Percentiles rank a stretch among this genome's conserved stretches.
phyloP scores from a whole-genome alignment of 35 echinoderm and acorn worm species.

The Apostichopus parvimensis region DNA sequence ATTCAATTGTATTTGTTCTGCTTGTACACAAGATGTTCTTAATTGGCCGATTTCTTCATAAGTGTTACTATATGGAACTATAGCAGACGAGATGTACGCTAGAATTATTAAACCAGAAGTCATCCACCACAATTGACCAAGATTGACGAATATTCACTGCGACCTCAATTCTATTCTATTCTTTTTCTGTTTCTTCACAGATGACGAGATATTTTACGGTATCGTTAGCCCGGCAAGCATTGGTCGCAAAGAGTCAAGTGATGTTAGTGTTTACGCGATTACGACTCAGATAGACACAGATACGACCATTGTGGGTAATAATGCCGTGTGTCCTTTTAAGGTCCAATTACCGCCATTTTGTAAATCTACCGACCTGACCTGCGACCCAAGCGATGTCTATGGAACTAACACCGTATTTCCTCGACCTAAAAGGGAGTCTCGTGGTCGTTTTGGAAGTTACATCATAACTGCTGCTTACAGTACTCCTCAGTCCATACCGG shows the following conservation, averaged over 20 bases:
- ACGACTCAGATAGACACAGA: not conserved
- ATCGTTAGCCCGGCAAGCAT: not conserved
- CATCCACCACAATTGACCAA: too few relatives aligned
- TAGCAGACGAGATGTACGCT: too few relatives aligned
- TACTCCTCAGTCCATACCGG: not conserved
- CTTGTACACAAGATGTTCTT: too few relatives aligned
- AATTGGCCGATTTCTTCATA: too few relatives aligned
- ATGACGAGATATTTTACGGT: conserved; percentile 12
- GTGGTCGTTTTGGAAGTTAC: conserved; percentile 21
- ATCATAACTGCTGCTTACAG: not conserved
- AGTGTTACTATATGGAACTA: too few relatives aligned
- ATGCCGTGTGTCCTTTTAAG: not conserved
- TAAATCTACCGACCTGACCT: not conserved
- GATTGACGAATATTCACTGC: not conserved
- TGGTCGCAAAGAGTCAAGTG: not conserved
- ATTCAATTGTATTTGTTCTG: too few relatives aligned
- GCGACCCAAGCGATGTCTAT: not conserved
- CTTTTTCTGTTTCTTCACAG: not conserved
- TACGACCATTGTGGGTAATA: not conserved
- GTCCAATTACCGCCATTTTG: not conserved
- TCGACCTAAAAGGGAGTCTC: not conserved
- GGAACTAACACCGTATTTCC: not conserved
- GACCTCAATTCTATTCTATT: too few relatives aligned
- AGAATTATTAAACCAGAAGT: not conserved
- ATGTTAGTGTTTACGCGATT: conserved; percentile 7